Base-by-base conservation (phyloP, 2,113 vertebrate species). In the Pedionomus torquatus region DNA sequence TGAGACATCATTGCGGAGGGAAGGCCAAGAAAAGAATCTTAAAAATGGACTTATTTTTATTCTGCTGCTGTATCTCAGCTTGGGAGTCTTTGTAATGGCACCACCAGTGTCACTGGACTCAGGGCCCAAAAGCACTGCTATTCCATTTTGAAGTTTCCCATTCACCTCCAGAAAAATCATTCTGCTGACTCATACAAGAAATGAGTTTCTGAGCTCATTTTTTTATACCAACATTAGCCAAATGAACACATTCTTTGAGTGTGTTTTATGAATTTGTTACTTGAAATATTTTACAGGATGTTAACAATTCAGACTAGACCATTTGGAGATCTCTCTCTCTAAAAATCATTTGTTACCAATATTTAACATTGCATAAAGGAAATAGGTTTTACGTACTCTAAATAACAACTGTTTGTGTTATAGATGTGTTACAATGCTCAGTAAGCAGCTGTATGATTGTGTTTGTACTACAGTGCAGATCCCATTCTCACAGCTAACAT, bases 1-100 rank as follows among this genome's bases (percentile, higher is more conserved):
- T 95, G 85, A 98, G 91, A 95, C 93, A 97, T 83, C 84, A 43
- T 5, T 13, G 20, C 1, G 0, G 61, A 93, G 49, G 39, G 65
- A 90, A 95, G 92, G 91, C 93, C 74, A 80, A 89, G 92, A 97
- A 91, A 94, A 48, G 91, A 94, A 44, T 28, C 72, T 93, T 72
- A 28, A 88, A 90, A 86, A 79, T 3, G 49, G 43, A 7, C 41
- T 93, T 91, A 66, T 89, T 97, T 93, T 94, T 52, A 39, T 43
- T 6, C 84, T 83, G 63, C 44, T 88, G 87, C 46, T 95, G 28
- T 81, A n/a, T 33, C 63, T 26, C 75, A 81, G 39, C 83, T 58
- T 79, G 82, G 17, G 46, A 87, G 58, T 12, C 25, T 60, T 87
- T 51, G 5, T 46, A 65, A 71, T 2, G 4, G 57, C 57, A 52